phyloP scores from a whole-genome alignment of 2,797 vertebrate species.

The Tolypeutes matacus region DNA sequence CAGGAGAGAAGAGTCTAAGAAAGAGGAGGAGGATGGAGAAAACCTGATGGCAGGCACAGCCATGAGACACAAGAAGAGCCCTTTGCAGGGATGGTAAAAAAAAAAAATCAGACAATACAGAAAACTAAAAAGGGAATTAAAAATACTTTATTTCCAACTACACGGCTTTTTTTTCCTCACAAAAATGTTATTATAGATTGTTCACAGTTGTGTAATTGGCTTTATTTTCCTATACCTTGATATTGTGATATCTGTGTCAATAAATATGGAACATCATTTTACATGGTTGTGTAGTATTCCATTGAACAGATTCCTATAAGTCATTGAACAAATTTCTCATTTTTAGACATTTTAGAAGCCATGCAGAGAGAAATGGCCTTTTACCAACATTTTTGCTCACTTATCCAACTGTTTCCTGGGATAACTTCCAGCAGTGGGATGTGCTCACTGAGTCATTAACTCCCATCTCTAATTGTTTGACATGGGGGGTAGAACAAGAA shows the following conservation, averaged over 20 bases:
- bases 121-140: constrained; percentile 18
- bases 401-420: background rate
- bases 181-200: background rate
- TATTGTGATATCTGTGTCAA: background rate
- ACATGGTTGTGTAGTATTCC: background rate
- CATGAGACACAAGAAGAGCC: no score
- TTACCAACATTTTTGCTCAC: background rate
- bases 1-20: background rate
- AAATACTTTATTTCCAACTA: background rate
- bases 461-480: background rate
- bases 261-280: background rate
- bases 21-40: background rate
- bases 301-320: background rate
- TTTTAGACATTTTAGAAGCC: background rate
- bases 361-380: background rate
- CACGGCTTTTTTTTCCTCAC: background rate
- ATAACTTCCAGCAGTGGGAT: background rate
- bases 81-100: no score
- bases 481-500: background rate
- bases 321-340: background rate
- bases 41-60: no score
- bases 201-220: background rate
- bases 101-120: background rate
- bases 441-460: background rate
- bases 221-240: background rate